Evolutionary conservation across 2,797 vertebrate genomes (phyloP).

Genomic region (Arnoldichthys spilopterus): DNA sequence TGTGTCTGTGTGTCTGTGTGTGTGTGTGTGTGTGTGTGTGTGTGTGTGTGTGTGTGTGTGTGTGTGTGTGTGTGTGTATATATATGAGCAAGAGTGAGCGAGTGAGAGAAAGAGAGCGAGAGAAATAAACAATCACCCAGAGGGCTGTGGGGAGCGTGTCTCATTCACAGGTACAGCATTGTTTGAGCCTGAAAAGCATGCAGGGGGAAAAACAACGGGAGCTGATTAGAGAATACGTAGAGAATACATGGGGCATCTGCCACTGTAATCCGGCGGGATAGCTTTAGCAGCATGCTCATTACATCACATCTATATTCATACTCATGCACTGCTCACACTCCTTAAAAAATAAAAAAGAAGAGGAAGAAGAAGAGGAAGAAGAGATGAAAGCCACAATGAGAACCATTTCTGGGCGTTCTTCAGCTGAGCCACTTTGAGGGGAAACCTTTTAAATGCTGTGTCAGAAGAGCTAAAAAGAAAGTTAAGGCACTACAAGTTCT

Average conservation of each 20-base stretch:
- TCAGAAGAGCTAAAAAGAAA: background rate
- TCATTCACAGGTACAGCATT: conserved; percentile 23
- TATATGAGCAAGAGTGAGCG: background rate
- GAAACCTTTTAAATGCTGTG: background rate
- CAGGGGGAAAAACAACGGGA: conserved; percentile 7
- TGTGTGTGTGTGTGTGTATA: conserved; percentile 27
- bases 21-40: too few relatives aligned
- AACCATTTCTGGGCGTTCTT: background rate
- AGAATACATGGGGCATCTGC: conserved; percentile 21
- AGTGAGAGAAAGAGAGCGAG: conserved; percentile 15
- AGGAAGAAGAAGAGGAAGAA: too few relatives aligned
- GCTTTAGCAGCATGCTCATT: conserved; percentile 39
- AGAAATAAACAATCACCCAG: conserved; percentile 5
- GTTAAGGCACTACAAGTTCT: background rate
- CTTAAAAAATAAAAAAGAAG: background rate
- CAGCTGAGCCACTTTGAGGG: background rate
- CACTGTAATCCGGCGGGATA: conserved; percentile 35
- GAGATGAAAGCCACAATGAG: background rate
- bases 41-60: background rate
- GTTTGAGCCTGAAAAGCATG: conserved; percentile 25
- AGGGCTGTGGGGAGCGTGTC: background rate
- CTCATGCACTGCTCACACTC: background rate
- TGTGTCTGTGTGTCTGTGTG: too few relatives aligned
- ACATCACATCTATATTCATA: conserved; percentile 44
- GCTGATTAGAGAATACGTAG: conserved; percentile 27